Evolutionary conservation across 2,888 invertebrate species (phyloP).

Genomic region (Charanyca ferruginea): DNA sequence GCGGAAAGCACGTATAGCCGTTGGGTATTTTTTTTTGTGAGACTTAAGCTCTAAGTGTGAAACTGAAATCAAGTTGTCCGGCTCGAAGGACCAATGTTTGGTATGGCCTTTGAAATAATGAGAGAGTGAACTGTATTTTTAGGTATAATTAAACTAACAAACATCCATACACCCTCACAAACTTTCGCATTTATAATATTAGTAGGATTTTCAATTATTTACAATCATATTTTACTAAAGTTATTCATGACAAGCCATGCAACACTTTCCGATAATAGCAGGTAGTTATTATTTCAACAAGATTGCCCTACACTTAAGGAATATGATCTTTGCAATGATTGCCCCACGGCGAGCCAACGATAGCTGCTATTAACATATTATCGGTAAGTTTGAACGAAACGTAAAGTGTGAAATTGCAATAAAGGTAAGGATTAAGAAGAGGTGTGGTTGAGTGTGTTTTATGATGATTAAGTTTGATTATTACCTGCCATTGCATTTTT

Average conservation of each 20-base stretch:
- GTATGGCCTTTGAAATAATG: no score
- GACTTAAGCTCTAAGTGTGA: no score
- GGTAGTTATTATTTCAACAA: constrained; percentile 52
- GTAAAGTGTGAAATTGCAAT: constrained; percentile 54
- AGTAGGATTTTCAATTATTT: constrained; percentile 45
- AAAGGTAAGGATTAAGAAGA: constrained; percentile 6
- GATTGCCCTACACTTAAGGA: constrained; percentile 42
- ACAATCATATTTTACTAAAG: constrained; percentile 1
- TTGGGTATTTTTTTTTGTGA: no score
- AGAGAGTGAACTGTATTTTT: no score
- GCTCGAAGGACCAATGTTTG: no score
- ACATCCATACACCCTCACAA: no score
- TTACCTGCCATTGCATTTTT: neutral
- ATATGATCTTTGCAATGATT: constrained; percentile 60
- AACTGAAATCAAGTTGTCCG: no score
- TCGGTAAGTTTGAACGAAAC: constrained; percentile 39
- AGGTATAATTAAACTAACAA: no score
- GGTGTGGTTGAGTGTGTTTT: neutral
- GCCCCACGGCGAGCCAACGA: constrained; percentile 49
- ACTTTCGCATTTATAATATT: no score
- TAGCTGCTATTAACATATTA: constrained; percentile 58
- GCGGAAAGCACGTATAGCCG: no score
- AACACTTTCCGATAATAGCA: constrained; percentile 9
- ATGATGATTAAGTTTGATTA: neutral
- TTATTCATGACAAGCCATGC: neutral